phyloP scores from a whole-genome alignment of 2,888 invertebrate species.

The Hofmannophila pseudospretella region DNA sequence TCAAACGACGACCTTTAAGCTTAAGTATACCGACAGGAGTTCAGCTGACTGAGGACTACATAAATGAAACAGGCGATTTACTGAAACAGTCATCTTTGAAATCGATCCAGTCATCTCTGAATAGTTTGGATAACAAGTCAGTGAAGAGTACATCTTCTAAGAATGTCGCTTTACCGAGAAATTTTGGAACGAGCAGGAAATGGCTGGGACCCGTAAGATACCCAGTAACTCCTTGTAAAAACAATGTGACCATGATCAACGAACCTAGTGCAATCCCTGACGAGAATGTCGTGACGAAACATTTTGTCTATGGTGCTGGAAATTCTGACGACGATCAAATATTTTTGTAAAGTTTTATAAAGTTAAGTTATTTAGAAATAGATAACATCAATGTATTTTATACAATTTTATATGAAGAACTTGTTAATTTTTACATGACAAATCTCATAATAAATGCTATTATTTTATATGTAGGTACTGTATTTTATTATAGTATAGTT shows the following conservation, averaged over 20 bases:
- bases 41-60: constrained; percentile 52
- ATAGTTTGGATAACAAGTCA: constrained; percentile 52
- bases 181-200: constrained; percentile 77
- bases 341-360: constrained; percentile 66
- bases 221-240: constrained; percentile 81
- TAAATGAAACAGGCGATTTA: constrained; percentile 41
- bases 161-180: constrained; percentile 75
- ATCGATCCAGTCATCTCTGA: constrained; percentile 60
- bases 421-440: background rate
- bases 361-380: background rate
- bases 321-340: constrained; percentile 81
- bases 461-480: too few relatives aligned
- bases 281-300: constrained; percentile 56
- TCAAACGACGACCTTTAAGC: constrained; percentile 64
- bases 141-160: constrained; percentile 50
- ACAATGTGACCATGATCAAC: constrained; percentile 37
- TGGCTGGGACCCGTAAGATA: constrained; percentile 81
- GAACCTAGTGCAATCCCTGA: constrained; percentile 47
- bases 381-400: background rate
- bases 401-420: background rate
- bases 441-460: constrained; percentile 7
- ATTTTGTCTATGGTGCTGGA: constrained; percentile 70
- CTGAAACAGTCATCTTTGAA: constrained; percentile 55
- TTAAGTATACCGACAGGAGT: constrained; percentile 63
- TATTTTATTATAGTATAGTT: too few relatives aligned